Evolutionary conservation across 2,113 vertebrate genomes (phyloP), one percentile per base, ranked within the genome.

Genomic region (Chelonoidis abingdonii): DNA sequence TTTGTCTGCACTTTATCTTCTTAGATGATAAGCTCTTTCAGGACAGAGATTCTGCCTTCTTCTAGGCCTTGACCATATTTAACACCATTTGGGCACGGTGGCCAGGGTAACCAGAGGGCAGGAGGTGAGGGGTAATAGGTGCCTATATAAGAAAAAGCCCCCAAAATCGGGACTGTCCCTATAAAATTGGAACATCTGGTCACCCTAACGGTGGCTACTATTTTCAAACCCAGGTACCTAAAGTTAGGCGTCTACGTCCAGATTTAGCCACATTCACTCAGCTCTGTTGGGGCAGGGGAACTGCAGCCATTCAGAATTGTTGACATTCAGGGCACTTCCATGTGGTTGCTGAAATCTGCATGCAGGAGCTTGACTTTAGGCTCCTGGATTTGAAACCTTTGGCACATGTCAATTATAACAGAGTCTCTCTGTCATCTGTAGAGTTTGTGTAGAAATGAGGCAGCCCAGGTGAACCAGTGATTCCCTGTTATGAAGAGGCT

Each of bases 401-500:
- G 25, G 72, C 41, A 6, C 72, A 41, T 11, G 13, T 41, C 41
- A 22, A 24, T 76, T 41, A 25, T 76, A 44, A 44, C 14, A 41
- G n/a, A n/a, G 56, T 35, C 17, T 76, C 19, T 72, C 19, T 44
- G 72, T 41, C 19, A 10, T 41, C 72, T 24, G 44, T 47, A 47
- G 62, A 59, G 17, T 78, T 53, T 24, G 38, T 41, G 44, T 54
- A 54, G 31, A 1, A 2, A 10, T 6, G 22, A 75, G 78, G 56
- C 10, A 52, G 80, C 13, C 10, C 25, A 2, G 54, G 25, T 41
- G 81, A 44, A 5, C 1, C n/a, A 41, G 80, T 5, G 89, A 90
- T 87, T 10, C 56, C 21, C 0, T 7, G 16, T 78, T 13, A 16
- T 78, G 1, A 29, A 22, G 8, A 10, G 2, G 62, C 29, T 10